Evolutionary conservation across 1,140 invertebrate genomes (phyloP), one percentile per base, ranked within the genome.

Genomic region (Agrilus planipennis): DNA sequence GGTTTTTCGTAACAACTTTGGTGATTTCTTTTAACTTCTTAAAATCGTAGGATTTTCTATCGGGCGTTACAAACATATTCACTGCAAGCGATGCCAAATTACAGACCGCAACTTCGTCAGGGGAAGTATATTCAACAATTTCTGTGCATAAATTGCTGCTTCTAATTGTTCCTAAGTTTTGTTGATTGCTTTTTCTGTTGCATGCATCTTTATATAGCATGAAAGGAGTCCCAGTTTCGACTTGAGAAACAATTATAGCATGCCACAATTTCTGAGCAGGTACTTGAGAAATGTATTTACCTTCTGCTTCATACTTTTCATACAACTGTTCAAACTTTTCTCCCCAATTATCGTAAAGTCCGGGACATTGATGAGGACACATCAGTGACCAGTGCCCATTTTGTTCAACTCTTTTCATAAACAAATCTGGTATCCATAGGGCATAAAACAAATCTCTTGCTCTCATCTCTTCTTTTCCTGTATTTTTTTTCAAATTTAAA

Each of bases 191-290:
- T 68, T 99, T 99, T 6, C 82, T 67, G 60, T 99, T 99, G 55
- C 94, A 98, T 11, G 89, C 76, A 70, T 99, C 96, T 66, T 97
- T 98, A 58, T 95, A 98, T 1, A 92, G 64, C 89, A 99, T 97
- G 59, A 94, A 99, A 4, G 96, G 95, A 12, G 85, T 93, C 18
- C 96, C 96, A 12, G 94, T 99, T 73, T 99, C 96, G 3, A 95
- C 88, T 72, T 99, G 96, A 1, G 92, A 77, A 57, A 91, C 83
- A 47, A 98, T 79, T 44, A 99, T 93, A 15, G 89, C 84, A 54
- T 81, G 86, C 93, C 93, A 99, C 29, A 99, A 58, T 44, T 80
- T 66, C 61, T 91, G 86, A 0, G 96, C 96, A 50, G 76, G 73
- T 2, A 99, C 73, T 45, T 59, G 60, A 32, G 47, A 49, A 16